Conservation (phyloP, 2,113 vertebrate genomes). For the Ondatra zibethicus region DNA sequence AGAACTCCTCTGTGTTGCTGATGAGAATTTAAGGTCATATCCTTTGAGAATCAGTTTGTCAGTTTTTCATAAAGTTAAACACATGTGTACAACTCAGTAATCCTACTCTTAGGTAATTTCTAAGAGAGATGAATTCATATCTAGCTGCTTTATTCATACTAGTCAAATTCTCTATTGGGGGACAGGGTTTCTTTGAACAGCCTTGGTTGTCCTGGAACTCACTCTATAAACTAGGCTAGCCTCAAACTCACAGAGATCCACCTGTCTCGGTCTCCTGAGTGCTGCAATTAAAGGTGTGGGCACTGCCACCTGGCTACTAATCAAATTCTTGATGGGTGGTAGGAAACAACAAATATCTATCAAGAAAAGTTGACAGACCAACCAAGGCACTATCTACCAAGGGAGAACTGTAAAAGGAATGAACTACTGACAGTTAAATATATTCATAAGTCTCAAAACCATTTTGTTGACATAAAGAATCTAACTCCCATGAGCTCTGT, state of each 20-base stretch:
- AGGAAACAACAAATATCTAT: neutral
- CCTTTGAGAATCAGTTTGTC: neutral
- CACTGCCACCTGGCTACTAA: neutral
- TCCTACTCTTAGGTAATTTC: neutral
- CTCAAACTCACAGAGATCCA: neutral
- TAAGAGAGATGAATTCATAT: neutral
- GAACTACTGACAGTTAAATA: neutral
- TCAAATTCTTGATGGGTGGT: neutral
- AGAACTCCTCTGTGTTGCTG: neutral
- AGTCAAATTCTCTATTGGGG: neutral
- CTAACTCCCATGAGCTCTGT: neutral
- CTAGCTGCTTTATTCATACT: neutral
- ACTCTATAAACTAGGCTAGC: neutral
- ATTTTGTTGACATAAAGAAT: slow-evolving; percentile 18
- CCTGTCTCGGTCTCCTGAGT: neutral
- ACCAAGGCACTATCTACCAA: neutral
- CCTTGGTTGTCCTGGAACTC: neutral
- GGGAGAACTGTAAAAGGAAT: slow-evolving; percentile 22
- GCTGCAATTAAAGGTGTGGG: neutral
- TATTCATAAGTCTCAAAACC: neutral
- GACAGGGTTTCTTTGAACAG: neutral
- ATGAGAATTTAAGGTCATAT: neutral
- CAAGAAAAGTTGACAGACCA: neutral
- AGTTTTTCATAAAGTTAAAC: neutral
- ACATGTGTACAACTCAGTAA: neutral